Evolutionary conservation across 1,140 invertebrate species (phyloP).

Genomic region (Lordiphosa collinella): DNA sequence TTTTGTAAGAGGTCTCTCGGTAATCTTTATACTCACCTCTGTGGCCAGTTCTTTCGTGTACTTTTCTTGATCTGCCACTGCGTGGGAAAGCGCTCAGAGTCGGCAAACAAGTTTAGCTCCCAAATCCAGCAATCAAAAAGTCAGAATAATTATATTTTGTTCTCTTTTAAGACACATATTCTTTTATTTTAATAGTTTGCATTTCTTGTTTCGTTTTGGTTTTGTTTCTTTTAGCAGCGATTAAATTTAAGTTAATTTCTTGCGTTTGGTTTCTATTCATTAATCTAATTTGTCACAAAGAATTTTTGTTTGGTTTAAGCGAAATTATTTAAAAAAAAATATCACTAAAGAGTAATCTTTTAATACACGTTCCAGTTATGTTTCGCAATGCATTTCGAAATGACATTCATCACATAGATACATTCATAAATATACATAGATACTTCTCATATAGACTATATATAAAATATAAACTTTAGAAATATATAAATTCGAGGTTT

Average conservation of each 20-base stretch:
- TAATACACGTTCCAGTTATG: conserved; percentile 60
- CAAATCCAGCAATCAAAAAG: conserved; percentile 45
- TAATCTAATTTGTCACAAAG: conserved; percentile 73
- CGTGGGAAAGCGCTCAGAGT: conserved; percentile 22
- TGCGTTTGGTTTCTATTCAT: conserved; percentile 9
- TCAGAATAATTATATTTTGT: conserved; percentile 47
- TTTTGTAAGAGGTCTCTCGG: too few relatives aligned
- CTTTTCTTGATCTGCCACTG: conserved; percentile 3
- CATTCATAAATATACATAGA: conserved; percentile 50
- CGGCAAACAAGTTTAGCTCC: conserved; percentile 34
- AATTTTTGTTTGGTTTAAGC: conserved; percentile 53
- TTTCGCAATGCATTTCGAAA: conserved; percentile 64
- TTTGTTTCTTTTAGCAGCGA: conserved; percentile 9
- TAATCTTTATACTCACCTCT: conserved; percentile 31
- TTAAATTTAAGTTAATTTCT: conserved; percentile 38
- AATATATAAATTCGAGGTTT: conserved; percentile 69
- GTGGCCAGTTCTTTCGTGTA: neutral
- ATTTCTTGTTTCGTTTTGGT: conserved; percentile 31
- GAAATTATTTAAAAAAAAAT: conserved; percentile 60
- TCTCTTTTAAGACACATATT: conserved; percentile 72
- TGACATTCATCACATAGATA: conserved; percentile 43
- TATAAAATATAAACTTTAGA: conserved; percentile 61
- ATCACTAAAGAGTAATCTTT: conserved; percentile 59
- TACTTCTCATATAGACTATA: conserved; percentile 39
- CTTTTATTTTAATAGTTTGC: conserved; percentile 74